Base-by-base conservation (phyloP, 2,113 vertebrate genomes). In the Passer montanus region DNA sequence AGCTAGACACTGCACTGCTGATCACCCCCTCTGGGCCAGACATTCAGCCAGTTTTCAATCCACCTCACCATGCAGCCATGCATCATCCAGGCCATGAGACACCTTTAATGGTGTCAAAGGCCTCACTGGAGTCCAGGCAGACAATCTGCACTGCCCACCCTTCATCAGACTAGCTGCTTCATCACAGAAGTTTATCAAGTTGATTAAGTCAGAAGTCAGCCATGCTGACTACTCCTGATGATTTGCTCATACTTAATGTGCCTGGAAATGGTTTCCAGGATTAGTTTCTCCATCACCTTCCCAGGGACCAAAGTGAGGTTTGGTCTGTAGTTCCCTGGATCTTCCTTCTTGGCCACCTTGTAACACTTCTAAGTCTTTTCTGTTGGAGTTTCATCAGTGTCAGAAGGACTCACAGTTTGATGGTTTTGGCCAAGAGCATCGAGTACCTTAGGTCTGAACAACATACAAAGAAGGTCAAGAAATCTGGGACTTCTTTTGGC, bases 1-100 rank as follows among this genome's bases (percentile, higher is more conserved):
- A 70, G 0, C 3, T 16, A 46, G 46, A 28, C 19, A 18, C 67
- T 72, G 31, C 11, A 47, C 5, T 0, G 0, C 35, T 86, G 26
- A 46, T 14, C 46, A 70, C 3, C 4, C 30, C 0, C 14, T 37
- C 52, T 28, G 24, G 16, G 39, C 39, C 55, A n/a, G 13, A 23
- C 55, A 23, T 58, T 58, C 31, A 56, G 55, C 55, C 33, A 22
- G 33, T n/a, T 56, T 56, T 59, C 22, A 35, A 1, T 35, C 10
- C 24, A 35, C 27, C 31, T 47, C 52, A 14, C 9, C 43, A 7
- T 49, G n/a, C 35, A 19, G 53, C 53, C 53, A 55, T 20, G 18
- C 53, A 19, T 78, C 44, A 55, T 27, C 47, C 68, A 73, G n/a
- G 13, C 23, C 37, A 1, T 7, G 22, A 73, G 19, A 4, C 41